Evolutionary conservation across 2,113 vertebrate genomes (phyloP).

Genomic region (Oreocharis arfaki): DNA sequence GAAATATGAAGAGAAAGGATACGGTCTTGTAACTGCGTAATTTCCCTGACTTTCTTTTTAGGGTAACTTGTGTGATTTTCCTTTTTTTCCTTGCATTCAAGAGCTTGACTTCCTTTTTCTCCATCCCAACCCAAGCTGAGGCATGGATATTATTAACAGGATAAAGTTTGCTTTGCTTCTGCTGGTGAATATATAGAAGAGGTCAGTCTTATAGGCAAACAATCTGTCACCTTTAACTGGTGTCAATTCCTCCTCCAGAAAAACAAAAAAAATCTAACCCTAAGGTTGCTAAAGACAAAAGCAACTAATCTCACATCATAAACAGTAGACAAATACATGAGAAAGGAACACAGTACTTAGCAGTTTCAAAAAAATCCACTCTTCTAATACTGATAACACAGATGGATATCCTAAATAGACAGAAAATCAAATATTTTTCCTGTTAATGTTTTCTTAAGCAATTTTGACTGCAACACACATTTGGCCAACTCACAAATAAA

Average conservation of each 20-base stretch:
- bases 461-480: conserved; percentile 64
- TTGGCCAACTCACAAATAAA: conserved; percentile 65
- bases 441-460: conserved; percentile 70
- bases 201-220: background rate
- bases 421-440: conserved; percentile 72
- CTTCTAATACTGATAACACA: conserved; percentile 52
- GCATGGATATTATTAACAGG: background rate
- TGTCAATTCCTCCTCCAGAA: background rate
- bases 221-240: background rate
- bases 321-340: background rate
- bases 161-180: background rate
- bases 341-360: background rate
- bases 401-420: conserved; percentile 25
- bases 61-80: background rate
- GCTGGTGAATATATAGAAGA: background rate
- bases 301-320: background rate
- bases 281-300: background rate
- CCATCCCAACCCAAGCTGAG: background rate
- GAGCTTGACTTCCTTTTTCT: background rate
- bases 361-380: conserved; percentile 32
- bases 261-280: conserved; percentile 10
- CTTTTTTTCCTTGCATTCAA: background rate
- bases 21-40: background rate
- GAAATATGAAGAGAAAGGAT: background rate
- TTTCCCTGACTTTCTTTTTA: background rate